phyloP scores from a whole-genome alignment of 2,797 vertebrate genomes.

The Gallinago stenura region DNA sequence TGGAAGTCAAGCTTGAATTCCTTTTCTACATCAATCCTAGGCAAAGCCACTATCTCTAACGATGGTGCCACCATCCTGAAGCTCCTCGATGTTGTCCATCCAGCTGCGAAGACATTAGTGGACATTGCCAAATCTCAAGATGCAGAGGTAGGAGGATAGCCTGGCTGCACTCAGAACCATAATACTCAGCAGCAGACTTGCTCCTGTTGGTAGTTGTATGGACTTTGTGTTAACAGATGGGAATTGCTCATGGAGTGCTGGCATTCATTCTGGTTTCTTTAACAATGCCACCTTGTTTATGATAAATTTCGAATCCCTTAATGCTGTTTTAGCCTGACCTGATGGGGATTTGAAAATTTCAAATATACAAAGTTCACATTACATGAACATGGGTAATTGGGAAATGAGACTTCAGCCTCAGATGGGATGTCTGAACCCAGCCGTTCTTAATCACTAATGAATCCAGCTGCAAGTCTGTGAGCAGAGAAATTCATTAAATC shows the following conservation, averaged over 20 bases:
- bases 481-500: background rate
- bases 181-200: fast-evolving
- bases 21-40: conserved; percentile 65
- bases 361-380: fast-evolving
- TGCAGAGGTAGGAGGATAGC: conserved; percentile 86
- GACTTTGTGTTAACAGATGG: fast-evolving
- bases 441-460: no score
- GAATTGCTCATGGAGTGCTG: fast-evolving
- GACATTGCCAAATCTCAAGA: conserved; percentile 98
- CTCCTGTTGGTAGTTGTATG: fast-evolving
- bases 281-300: fast-evolving
- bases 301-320: background rate
- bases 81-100: conserved; percentile 95
- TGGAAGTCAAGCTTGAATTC: background rate
- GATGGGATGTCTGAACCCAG: fast-evolving
- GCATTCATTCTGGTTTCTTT: background rate
- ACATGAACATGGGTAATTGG: fast-evolving
- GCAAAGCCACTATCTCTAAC: conserved; percentile 97
- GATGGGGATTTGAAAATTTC: background rate
- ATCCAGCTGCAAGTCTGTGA: background rate
- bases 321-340: background rate
- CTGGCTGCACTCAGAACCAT: fast-evolving
- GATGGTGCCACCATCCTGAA: conserved; percentile 98
- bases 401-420: background rate
- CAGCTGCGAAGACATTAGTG: conserved; percentile 95